These are phyloP conservation scores for Galeruca laticollis DNA, from an alignment of 2,888 invertebrate species.

Conservation along the genomic window DNA sequence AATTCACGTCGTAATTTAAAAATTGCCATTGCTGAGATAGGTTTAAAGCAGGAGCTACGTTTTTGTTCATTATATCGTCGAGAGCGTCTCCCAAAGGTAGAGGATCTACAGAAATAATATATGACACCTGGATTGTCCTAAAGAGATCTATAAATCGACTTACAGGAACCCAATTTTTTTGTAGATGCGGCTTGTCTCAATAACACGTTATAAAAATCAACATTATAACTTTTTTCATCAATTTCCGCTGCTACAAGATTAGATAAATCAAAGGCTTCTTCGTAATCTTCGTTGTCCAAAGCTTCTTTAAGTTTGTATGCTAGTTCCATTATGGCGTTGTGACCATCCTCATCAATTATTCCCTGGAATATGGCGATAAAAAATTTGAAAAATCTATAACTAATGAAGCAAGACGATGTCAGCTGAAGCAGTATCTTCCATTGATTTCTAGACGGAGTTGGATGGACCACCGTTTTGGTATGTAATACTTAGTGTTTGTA, in stretches of 20 bases:
- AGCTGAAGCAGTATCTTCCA: too few species aligned
- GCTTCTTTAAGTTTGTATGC: constrained; percentile 55
- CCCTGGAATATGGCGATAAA: constrained; percentile 40
- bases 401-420: too few species aligned
- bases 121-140: too few species aligned
- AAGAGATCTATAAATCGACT: background rate
- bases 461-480: too few species aligned
- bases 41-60: constrained; percentile 75
- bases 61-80: constrained; percentile 76
- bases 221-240: constrained; percentile 20
- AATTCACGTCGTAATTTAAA: constrained; percentile 69
- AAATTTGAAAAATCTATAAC: too few species aligned
- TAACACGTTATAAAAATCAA: constrained; percentile 55
- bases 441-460: too few species aligned
- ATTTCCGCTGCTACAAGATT: constrained; percentile 39
- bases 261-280: constrained; percentile 70
- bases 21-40: constrained; percentile 68
- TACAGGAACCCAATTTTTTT: background rate
- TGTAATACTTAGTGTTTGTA: too few species aligned
- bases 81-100: background rate
- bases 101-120: background rate
- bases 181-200: constrained; percentile 21
- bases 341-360: constrained; percentile 44
- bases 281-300: constrained; percentile 69
- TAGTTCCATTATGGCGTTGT: constrained; percentile 36